Base-by-base conservation (phyloP, 2,113 vertebrate genomes). In the Oreochromis spilurus region DNA sequence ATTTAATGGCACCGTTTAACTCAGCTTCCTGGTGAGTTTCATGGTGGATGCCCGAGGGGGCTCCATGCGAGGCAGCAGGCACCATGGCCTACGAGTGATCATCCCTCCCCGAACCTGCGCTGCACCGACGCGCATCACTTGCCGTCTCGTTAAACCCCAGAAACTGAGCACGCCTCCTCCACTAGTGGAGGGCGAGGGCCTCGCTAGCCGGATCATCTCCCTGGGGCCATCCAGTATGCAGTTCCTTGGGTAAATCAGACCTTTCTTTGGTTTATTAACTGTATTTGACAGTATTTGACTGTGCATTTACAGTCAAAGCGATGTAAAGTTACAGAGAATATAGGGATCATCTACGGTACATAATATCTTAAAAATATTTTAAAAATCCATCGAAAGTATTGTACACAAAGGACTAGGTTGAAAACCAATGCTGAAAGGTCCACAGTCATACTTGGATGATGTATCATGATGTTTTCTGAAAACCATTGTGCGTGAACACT, bases 1-100 rank as follows among this genome's bases (percentile, higher is more conserved):
- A 43, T 72, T 26, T 5, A 40, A 4, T 31, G 6, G 83, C 21
- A 7, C n/a, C 88, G 17, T 62, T 2, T 78, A 80, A 29, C 26
- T 48, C 93, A 99, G 98, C 89, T 99, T 99, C 94, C 95, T 99
- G 92, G 99, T 99, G 89, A 99, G 98, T 91, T 99, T 99, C 94
- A 99, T 99, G 99, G 99, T 99, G 38, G 99, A 99, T 0, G 99
- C 99, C 17, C 97, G 99, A 0, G 99, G 99, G 0, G 99, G 98
- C 26, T 99, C 98, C 83, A 99, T 99, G 98, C 93, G 98, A 26
- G 98, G 98, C 65, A 99, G 98, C 88, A 96, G 98, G 26, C 98
- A 99, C 92, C 97, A 99, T 0, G 98, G 98, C 16, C 96, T 99
- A 67, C 95, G 98, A 0, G 98, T 99, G 52, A 97, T 99, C 88